Evolutionary conservation across 1,140 invertebrate species (phyloP), one percentile per base, ranked within the genome.

Genomic region (Drosophila obscura): DNA sequence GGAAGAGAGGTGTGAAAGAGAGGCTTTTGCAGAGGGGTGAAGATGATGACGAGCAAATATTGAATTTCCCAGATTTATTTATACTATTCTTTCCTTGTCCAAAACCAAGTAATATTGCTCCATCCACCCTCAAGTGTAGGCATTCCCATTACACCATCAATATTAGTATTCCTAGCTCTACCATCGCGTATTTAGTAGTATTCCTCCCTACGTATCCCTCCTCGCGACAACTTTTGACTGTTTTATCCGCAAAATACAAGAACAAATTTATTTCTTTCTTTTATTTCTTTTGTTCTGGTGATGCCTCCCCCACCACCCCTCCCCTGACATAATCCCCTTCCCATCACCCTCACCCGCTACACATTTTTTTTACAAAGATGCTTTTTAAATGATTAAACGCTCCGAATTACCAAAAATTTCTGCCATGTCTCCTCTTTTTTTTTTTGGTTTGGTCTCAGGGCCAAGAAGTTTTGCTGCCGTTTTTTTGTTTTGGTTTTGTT

Each of bases 351-450:
- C 31, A 9, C 31, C 31, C 9, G 31, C 31, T 35, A 35, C 31
- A 16, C 6, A 26, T 15, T 55, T 49, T 53, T 51, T 60, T 76
- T 65, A 78, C 80, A 77, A 73, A 84, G 81, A 82, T 87, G 82
- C 82, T 78, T 78, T 69, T 87, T 87, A 81, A 87, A 85, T 85
- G 82, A 85, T 85, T 85, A 85, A 85, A 85, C 82, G 81, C 74
- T 72, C 59, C 51, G 74, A 77, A 68, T 68, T 69, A 68, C 51
- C 50, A 11, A 41, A 11, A 56, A 48, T 56, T 43, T 85, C 73
- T 81, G 74, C 68, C 53, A 71, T 76, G 65, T 68, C 28, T 26
- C 59, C 58, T 44, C 45, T 73, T 61, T 65, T 57, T 1, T 9
- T 52, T 28, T 52, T 53, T 67, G 15, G 39, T 52, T 13, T 39